phyloP scores from a whole-genome alignment of 2,797 vertebrate genomes.

The Sebastes trivittatus region DNA sequence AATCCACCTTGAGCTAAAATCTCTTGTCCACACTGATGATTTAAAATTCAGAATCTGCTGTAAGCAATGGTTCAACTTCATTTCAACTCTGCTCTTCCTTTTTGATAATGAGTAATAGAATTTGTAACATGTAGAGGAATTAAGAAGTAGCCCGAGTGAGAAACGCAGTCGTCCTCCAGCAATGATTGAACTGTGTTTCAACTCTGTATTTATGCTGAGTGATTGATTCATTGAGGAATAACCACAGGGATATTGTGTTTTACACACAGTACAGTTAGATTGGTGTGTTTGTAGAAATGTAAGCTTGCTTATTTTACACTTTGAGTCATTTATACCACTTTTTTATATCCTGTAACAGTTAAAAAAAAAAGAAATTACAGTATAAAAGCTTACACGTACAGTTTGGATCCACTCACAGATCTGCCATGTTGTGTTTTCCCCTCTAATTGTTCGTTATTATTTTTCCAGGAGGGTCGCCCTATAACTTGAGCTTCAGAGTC shows the following conservation, averaged over 20 bases:
- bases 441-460: not conserved
- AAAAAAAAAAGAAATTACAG: not conserved
- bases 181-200: conserved; percentile 62
- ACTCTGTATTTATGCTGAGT: conserved; percentile 33
- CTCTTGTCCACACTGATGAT: conserved; percentile 22
- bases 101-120: conserved; percentile 53
- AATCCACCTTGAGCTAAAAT: conserved; percentile 38
- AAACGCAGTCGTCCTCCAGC: conserved; percentile 42
- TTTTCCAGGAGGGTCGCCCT: conserved; percentile 91
- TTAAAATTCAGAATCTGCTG: conserved; percentile 41
- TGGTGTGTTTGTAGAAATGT: not conserved
- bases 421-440: not conserved
- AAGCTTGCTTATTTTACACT: not conserved
- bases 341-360: not conserved
- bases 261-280: not conserved
- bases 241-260: not conserved
- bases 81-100: conserved; percentile 57
- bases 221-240: conserved; percentile 29
- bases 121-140: conserved; percentile 52
- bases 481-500: conserved; percentile 96
- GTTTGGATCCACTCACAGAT: not conserved
- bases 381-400: not conserved
- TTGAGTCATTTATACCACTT: not conserved
- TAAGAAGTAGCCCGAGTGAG: conserved; percentile 20
- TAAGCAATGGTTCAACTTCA: conserved; percentile 63